These are phyloP conservation scores for Gymnothorax reevesii DNA, from an alignment of 2,797 vertebrate genomes.

Conservation along the genomic window DNA sequence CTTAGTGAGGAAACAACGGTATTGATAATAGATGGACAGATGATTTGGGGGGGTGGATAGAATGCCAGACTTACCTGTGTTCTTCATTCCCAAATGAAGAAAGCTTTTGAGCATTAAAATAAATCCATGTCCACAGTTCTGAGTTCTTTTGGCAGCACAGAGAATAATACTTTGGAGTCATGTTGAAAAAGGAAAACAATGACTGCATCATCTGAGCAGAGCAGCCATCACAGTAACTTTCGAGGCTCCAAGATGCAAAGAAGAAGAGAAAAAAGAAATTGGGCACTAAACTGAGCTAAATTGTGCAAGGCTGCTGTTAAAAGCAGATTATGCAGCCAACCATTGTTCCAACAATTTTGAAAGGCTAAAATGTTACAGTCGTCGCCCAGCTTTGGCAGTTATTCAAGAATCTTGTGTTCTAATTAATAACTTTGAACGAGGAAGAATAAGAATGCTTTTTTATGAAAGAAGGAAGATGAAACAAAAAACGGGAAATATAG, in stretches of 20 bases:
- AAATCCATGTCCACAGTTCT: too few relatives aligned
- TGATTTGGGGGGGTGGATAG: too few relatives aligned
- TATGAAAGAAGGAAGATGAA: background rate
- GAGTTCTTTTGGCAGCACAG: background rate
- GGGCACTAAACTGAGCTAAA: background rate
- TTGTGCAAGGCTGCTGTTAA: background rate
- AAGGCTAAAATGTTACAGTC: background rate
- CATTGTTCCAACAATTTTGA: background rate
- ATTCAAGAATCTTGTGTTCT: background rate
- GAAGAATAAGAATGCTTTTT: background rate
- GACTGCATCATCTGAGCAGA: background rate
- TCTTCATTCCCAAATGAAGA: background rate
- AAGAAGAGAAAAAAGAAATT: background rate
- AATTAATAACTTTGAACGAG: background rate
- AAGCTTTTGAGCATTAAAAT: background rate
- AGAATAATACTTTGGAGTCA: background rate
- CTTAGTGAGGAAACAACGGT: too few relatives aligned
- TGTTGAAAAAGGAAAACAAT: background rate
- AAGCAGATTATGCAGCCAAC: background rate
- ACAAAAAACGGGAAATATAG: background rate
- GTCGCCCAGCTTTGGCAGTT: background rate
- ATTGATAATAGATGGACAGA: too few relatives aligned
- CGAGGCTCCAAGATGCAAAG: background rate
- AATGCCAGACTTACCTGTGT: too few relatives aligned
- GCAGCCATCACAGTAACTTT: background rate